Percentiles rank a stretch among this genome's conserved stretches.
Evolutionary conservation across 2,113 vertebrate species (phyloP).

Genomic region (Diphyllodes magnificus): DNA sequence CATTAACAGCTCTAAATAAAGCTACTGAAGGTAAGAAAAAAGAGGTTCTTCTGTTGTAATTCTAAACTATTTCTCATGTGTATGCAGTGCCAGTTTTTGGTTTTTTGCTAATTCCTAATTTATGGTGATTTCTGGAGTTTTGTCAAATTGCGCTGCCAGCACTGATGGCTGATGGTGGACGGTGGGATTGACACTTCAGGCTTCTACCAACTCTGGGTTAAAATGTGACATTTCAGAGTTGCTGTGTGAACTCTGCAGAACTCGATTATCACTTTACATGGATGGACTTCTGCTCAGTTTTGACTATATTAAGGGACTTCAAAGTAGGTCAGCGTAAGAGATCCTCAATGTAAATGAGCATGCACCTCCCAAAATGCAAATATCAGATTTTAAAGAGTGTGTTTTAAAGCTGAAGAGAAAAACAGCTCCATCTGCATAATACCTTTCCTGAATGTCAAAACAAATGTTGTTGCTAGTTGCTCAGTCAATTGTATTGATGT

Average conservation of each 20-base stretch:
- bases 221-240: neutral
- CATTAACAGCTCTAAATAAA: slow-evolving; percentile 87
- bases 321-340: slow-evolving; percentile 5
- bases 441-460: neutral
- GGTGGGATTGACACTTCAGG: neutral
- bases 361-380: neutral
- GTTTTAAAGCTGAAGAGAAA: neutral
- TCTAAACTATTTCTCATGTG: neutral
- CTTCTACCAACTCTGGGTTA: neutral
- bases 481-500: neutral
- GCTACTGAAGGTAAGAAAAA: slow-evolving; percentile 88
- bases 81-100: neutral
- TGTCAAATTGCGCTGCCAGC: neutral
- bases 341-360: neutral
- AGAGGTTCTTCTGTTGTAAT: accelerated
- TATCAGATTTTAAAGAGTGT: neutral
- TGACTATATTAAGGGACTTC: neutral
- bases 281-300: neutral
- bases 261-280: neutral
- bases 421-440: neutral
- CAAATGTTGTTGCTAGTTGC: neutral
- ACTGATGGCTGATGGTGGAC: neutral
- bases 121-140: neutral
- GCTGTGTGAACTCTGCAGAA: neutral
- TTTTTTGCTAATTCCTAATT: neutral